These are phyloP conservation scores for Epinephelus coioides DNA, from an alignment of 2,797 vertebrate species.

Conservation along the genomic window DNA sequence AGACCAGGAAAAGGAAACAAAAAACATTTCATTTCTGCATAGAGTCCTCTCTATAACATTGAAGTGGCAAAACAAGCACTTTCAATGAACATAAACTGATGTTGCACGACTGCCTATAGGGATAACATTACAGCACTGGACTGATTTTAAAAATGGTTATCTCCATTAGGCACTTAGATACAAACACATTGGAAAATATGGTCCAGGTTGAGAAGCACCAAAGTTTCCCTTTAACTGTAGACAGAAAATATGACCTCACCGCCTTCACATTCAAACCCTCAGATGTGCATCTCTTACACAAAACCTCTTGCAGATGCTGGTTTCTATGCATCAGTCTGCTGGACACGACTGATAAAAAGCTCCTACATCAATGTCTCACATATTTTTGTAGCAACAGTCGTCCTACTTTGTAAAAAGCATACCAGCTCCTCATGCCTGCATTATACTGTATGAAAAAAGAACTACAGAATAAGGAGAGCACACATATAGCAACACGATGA, in stretches of 20 bases:
- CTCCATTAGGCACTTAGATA: too few relatives aligned
- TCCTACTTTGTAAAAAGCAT: neutral
- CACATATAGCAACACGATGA: neutral
- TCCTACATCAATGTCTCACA: neutral
- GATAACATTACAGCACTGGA: too few relatives aligned
- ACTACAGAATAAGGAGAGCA: neutral
- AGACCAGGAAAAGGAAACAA: too few relatives aligned
- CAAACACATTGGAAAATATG: too few relatives aligned
- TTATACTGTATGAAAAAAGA: neutral
- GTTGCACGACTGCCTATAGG: too few relatives aligned
- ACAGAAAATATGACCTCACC: neutral
- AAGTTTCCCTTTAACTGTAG: neutral
- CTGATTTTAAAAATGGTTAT: too few relatives aligned
- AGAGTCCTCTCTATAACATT: too few relatives aligned
- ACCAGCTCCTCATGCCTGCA: neutral
- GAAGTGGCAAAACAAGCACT: too few relatives aligned
- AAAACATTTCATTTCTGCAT: too few relatives aligned
- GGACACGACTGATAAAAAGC: neutral
- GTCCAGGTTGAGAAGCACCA: too few relatives aligned
- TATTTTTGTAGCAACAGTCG: neutral
- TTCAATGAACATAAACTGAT: too few relatives aligned
- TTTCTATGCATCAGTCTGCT: neutral
- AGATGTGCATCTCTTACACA: neutral
- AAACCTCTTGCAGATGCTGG: neutral
- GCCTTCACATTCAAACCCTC: neutral